Evolutionary conservation across 2,113 vertebrate genomes (phyloP).

Genomic region (Dunckerocampus dactyliophorus): DNA sequence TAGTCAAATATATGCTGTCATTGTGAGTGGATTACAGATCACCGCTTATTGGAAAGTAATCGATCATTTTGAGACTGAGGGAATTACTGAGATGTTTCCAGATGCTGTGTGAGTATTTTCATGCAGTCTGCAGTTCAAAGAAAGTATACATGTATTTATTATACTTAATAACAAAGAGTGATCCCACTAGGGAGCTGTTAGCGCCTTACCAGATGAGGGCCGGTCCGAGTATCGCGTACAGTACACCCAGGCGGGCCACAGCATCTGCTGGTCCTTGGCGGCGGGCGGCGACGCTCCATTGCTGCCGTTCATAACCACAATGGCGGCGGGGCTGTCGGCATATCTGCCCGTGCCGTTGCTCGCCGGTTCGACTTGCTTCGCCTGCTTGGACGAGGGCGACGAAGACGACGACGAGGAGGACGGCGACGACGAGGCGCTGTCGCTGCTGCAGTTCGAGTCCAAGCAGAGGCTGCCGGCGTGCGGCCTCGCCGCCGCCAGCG

Average conservation of each 20-base stretch:
- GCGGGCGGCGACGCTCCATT: slow-evolving; percentile 71
- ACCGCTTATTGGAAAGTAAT: too few relatives aligned
- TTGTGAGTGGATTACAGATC: too few relatives aligned
- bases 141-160: too few relatives aligned
- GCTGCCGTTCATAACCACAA: slow-evolving; percentile 80
- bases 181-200: slow-evolving; percentile 41
- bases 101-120: too few relatives aligned
- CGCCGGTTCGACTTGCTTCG: slow-evolving; percentile 73
- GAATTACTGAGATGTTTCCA: too few relatives aligned
- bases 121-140: too few relatives aligned
- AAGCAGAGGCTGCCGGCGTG: slow-evolving; percentile 77
- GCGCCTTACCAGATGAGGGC: slow-evolving; percentile 95
- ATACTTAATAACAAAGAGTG: too few relatives aligned
- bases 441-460: slow-evolving; percentile 82
- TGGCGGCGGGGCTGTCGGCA: slow-evolving; percentile 79
- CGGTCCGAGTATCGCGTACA: slow-evolving; percentile 96
- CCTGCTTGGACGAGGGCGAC: slow-evolving; percentile 71
- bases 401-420: slow-evolving; percentile 66
- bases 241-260: slow-evolving; percentile 98
- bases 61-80: too few relatives aligned
- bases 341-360: slow-evolving; percentile 77
- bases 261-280: slow-evolving; percentile 78
- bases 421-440: slow-evolving; percentile 79
- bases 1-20: too few relatives aligned
- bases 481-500: slow-evolving; percentile 75